A percentile compares a stretch with the other conserved stretches of the same genome.
phyloP scores from a whole-genome alignment of 2,888 invertebrate genomes.

The Alentia gelatinosa region DNA sequence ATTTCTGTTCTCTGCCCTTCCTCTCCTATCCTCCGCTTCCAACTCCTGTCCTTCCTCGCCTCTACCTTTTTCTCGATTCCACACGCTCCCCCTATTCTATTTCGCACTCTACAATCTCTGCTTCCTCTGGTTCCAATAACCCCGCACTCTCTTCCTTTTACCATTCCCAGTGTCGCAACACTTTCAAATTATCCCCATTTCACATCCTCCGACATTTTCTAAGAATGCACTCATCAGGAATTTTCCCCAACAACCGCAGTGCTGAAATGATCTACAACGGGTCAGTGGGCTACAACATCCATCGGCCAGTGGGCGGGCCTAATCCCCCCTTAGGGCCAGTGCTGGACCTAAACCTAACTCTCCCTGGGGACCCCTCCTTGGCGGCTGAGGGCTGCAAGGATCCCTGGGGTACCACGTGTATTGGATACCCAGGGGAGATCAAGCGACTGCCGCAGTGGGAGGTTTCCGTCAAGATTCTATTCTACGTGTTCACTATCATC shows the following conservation, averaged over 20 bases:
- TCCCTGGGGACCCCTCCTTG: background rate
- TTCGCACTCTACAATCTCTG: no score
- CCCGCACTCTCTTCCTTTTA: no score
- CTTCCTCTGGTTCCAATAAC: no score
- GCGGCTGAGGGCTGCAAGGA: background rate
- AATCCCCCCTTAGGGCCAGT: background rate
- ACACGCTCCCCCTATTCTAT: no score
- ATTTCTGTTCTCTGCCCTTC: no score
- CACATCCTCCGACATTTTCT: no score
- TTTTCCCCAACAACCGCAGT: background rate
- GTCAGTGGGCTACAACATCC: background rate
- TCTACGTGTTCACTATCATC: constrained; percentile 59
- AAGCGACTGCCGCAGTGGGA: constrained; percentile 56
- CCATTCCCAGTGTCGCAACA: no score
- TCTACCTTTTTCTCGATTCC: no score
- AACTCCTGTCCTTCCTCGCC: no score
- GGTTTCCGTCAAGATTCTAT: constrained; percentile 58
- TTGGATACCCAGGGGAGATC: constrained; percentile 50
- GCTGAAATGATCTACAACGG: background rate
- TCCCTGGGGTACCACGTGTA: constrained; percentile 16
- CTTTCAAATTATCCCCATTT: no score
- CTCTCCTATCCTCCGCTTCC: no score
- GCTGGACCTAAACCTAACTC: background rate
- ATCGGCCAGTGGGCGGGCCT: background rate
- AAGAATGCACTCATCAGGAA: background rate